Evolutionary conservation across 2,797 vertebrate species (phyloP).

Genomic region (Mastacembelus armatus): DNA sequence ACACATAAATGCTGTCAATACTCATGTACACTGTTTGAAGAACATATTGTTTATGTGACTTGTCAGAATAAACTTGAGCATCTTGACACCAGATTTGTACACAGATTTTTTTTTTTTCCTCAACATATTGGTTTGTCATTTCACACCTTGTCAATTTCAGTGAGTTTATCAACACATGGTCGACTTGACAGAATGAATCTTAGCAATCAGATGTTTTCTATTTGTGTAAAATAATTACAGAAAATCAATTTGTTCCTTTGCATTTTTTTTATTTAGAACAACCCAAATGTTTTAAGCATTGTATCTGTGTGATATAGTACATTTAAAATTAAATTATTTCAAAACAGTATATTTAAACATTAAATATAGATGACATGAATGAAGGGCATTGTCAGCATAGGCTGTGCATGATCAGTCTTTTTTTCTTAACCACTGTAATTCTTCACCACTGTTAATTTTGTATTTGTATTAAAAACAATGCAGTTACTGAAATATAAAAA

Average conservation of each 20-base stretch:
- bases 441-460: slow-evolving; percentile 56
- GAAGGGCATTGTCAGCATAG: slow-evolving; percentile 65
- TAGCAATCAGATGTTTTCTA: slow-evolving; percentile 6
- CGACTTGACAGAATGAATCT: neutral
- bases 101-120: slow-evolving; percentile 1
- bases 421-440: slow-evolving; percentile 56
- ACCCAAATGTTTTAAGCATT: slow-evolving; percentile 82
- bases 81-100: neutral
- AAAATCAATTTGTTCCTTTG: slow-evolving; percentile 56
- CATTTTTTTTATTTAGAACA: slow-evolving; percentile 82
- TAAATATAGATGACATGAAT: slow-evolving; percentile 81
- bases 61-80: neutral
- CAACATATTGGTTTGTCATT: neutral
- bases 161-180: neutral
- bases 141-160: neutral
- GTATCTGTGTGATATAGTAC: slow-evolving; percentile 84
- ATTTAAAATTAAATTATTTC: slow-evolving; percentile 87
- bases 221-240: slow-evolving; percentile 38
- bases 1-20: neutral
- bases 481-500: slow-evolving; percentile 73
- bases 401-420: slow-evolving; percentile 58
- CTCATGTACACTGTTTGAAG: neutral
- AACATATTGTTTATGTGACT: neutral
- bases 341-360: slow-evolving; percentile 83
- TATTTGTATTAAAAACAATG: slow-evolving; percentile 75